Conservation (phyloP, 2,797 vertebrate genomes). For the Meriones psammophilus region DNA sequence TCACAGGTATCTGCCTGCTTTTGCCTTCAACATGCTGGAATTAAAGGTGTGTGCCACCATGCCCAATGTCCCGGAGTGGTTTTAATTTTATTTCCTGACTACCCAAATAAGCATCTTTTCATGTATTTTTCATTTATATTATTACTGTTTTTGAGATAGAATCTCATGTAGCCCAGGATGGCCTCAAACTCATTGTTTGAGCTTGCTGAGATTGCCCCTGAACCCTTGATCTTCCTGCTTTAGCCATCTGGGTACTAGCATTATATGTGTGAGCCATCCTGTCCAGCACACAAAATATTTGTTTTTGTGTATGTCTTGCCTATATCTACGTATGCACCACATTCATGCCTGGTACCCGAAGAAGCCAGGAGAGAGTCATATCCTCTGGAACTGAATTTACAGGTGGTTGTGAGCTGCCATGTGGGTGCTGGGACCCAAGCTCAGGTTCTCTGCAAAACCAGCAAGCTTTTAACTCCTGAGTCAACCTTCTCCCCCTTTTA, state of each 20-base stretch:
- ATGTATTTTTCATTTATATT: not conserved
- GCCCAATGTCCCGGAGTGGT: not conserved
- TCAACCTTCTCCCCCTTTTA: not conserved
- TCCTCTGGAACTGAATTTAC: not conserved
- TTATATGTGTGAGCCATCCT: not conserved
- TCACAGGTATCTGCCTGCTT: not conserved
- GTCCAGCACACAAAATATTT: not conserved
- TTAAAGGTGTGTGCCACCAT: not conserved
- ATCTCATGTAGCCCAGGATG: not conserved
- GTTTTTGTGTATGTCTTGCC: not conserved
- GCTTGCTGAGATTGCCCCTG: not conserved
- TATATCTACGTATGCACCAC: not conserved
- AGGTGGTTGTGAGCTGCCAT: not conserved
- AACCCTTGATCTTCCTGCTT: not conserved
- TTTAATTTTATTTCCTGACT: slow-evolving; percentile 51
- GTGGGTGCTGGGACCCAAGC: not conserved
- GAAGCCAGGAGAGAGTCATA: not conserved
- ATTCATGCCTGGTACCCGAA: not conserved
- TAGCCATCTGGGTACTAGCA: not conserved
- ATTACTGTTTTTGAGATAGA: not conserved
- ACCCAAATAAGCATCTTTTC: slow-evolving; percentile 7
- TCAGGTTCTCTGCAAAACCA: not conserved
- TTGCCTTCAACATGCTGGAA: not conserved
- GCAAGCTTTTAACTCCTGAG: not conserved
- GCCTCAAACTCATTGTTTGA: not conserved